phyloP scores from a whole-genome alignment of 2,113 vertebrate genomes.

The Neofelis nebulosa region DNA sequence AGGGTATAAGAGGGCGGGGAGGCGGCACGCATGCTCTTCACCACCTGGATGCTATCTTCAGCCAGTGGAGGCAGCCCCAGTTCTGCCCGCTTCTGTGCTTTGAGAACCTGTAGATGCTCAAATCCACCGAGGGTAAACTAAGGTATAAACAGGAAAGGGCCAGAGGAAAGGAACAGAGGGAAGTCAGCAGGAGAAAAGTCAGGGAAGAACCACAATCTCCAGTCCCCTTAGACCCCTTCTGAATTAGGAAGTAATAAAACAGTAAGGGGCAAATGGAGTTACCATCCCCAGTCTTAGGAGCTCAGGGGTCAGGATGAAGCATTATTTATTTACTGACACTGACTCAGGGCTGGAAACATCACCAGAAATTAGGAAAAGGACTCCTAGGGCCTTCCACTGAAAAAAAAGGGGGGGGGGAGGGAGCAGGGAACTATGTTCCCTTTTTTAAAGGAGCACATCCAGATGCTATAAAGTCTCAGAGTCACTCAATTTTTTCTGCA shows the following conservation, averaged over 20 bases:
- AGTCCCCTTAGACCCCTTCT: background rate
- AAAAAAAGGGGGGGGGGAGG: background rate
- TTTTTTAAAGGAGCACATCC: background rate
- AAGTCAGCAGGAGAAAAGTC: background rate
- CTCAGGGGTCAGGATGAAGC: background rate
- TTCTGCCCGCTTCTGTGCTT: slow-evolving; percentile 88
- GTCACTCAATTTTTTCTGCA: background rate
- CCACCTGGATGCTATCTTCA: slow-evolving; percentile 97
- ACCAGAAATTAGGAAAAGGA: slow-evolving; percentile 1
- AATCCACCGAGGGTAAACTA: slow-evolving; percentile 98
- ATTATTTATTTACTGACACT: slow-evolving; percentile 25
- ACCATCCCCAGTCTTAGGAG: background rate
- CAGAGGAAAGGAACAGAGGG: background rate
- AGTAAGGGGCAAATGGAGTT: background rate
- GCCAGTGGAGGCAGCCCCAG: slow-evolving; percentile 90
- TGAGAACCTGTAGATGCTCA: slow-evolving; percentile 92
- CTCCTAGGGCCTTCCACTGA: background rate
- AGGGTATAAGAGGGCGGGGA: slow-evolving; percentile 94
- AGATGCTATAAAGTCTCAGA: background rate
- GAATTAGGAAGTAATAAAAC: background rate
- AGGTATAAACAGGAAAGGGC: background rate
- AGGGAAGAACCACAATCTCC: background rate
- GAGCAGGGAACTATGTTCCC: background rate
- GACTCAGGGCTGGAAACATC: background rate
- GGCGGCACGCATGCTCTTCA: slow-evolving; percentile 93